Evolutionary conservation across 2,888 invertebrate species (phyloP).

Genomic region (Parascotia fuliginaria): DNA sequence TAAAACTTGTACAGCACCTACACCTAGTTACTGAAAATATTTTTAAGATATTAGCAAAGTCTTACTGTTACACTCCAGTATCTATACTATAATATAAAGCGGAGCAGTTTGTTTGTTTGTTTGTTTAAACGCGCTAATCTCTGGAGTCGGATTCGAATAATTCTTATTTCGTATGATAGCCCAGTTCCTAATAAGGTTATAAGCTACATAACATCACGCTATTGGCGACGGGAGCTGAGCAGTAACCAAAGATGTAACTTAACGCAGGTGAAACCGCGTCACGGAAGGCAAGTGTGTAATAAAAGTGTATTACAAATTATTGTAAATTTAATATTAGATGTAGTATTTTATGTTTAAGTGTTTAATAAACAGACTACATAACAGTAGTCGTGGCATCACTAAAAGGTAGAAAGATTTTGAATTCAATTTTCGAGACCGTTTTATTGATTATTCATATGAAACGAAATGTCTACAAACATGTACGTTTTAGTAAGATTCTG

Average conservation of each 20-base stretch:
- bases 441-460: conserved; percentile 64
- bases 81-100: no score
- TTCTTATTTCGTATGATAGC: no score
- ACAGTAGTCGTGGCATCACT: conserved; percentile 1
- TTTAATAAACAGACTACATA: conserved; percentile 14
- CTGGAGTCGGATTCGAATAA: no score
- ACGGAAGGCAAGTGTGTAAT: no score
- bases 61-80: neutral
- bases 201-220: no score
- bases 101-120: no score
- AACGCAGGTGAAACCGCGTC: no score
- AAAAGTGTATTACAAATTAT: conserved; percentile 13
- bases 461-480: conserved; percentile 61
- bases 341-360: conserved; percentile 9
- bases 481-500: conserved; percentile 68
- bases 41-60: conserved; percentile 21
- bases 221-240: no score
- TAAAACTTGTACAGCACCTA: conserved; percentile 29
- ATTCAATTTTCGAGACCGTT: conserved; percentile 33
- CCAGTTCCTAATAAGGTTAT: no score
- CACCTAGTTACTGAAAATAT: conserved; percentile 20
- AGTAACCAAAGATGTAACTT: no score
- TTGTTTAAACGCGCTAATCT: no score
- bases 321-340: conserved; percentile 5
- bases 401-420: conserved; percentile 10